phyloP scores from a whole-genome alignment of 2,888 invertebrate genomes.

The Pyrochroa serraticornis region DNA sequence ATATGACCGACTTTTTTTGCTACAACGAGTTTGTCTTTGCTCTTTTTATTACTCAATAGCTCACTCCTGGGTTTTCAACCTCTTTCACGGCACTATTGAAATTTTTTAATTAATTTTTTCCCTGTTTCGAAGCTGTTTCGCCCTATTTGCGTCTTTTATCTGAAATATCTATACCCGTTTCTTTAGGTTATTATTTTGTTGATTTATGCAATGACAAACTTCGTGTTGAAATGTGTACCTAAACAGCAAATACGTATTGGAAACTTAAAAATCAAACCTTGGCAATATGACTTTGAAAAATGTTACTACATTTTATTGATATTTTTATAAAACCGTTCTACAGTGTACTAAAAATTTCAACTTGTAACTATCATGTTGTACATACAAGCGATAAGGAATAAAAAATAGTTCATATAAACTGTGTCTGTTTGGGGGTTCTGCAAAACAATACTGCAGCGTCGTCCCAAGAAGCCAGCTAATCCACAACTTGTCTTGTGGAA shows the following conservation, averaged over 20 bases:
- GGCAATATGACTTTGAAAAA: conserved; percentile 26
- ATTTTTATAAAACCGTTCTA: conserved; percentile 37
- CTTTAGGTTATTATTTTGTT: conserved; percentile 2
- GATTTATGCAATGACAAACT: conserved; percentile 29
- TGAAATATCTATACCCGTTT: conserved; percentile 3
- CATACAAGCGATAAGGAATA: conserved; percentile 39
- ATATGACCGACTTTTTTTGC: conserved; percentile 8
- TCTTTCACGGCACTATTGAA: no score
- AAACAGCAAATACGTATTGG: conserved; percentile 2
- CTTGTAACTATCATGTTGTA: conserved; percentile 46
- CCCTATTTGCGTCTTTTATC: conserved; percentile 6
- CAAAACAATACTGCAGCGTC: not conserved
- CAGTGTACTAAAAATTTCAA: conserved; percentile 31
- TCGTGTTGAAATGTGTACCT: conserved; percentile 8
- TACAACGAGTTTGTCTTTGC: conserved; percentile 25
- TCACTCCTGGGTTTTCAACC: no score
- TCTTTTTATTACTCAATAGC: conserved; percentile 2
- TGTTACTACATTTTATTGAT: conserved; percentile 31
- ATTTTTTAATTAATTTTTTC: no score
- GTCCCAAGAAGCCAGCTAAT: not conserved
- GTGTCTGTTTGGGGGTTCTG: not conserved
- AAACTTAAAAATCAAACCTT: conserved; percentile 24
- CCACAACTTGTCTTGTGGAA: not conserved
- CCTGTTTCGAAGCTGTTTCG: conserved; percentile 4
- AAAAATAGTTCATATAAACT: conserved; percentile 37